A percentile compares a stretch with the other conserved stretches of the same genome.
phyloP scores from a whole-genome alignment of 2,113 vertebrate species.

The Malurus elegans region DNA sequence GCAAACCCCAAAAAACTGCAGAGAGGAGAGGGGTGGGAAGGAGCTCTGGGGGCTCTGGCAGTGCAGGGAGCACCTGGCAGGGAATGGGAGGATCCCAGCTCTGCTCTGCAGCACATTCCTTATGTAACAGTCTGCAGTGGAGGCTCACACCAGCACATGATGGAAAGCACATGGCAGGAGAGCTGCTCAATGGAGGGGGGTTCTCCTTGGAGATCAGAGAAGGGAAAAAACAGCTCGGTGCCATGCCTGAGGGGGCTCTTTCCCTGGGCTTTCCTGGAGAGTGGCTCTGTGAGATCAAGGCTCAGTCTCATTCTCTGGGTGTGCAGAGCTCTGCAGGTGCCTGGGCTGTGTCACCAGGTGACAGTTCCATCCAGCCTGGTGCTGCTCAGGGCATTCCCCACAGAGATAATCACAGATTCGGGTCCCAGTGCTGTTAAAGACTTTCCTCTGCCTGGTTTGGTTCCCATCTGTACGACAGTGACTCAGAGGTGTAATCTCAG shows the following conservation, averaged over 20 bases:
- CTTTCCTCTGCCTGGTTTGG: not conserved
- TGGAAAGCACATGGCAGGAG: not conserved
- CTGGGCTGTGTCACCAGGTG: not conserved
- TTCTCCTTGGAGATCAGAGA: not conserved
- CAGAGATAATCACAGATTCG: not conserved
- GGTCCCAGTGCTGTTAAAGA: not conserved
- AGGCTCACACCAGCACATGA: not conserved
- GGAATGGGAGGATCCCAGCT: not conserved
- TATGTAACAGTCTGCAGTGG: conserved; percentile 42
- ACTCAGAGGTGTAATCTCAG: not conserved
- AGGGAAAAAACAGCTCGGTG: not conserved
- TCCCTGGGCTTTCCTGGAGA: not conserved
- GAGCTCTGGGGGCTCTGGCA: not conserved
- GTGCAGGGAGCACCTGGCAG: not conserved
- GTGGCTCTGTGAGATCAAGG: accelerated
- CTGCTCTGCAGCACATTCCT: not conserved
- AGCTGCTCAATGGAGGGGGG: not conserved
- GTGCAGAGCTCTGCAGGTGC: not conserved
- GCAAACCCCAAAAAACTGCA: not conserved
- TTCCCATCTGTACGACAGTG: not conserved
- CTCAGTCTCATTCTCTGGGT: not conserved
- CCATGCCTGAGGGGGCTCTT: not conserved
- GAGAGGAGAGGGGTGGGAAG: not conserved
- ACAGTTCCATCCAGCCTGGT: not conserved
- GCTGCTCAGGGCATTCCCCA: not conserved